Conservation (phyloP, 2,797 vertebrate species). For the Ibycter americanus region DNA sequence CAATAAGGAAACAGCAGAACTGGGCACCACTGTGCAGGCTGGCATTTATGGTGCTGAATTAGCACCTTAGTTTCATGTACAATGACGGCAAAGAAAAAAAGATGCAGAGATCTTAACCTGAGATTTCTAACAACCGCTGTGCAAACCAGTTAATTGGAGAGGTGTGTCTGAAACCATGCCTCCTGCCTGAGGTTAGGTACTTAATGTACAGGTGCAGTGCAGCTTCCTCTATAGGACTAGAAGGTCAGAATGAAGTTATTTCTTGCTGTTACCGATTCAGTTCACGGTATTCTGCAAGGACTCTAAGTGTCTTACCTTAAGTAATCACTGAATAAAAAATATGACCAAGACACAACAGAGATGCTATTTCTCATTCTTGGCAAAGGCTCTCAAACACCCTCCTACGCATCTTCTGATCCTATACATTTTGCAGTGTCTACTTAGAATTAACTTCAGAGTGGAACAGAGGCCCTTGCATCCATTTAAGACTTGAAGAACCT, state of each 20-base stretch:
- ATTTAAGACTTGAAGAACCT: not conserved
- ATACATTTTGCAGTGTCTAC: not conserved
- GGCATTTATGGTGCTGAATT: not conserved
- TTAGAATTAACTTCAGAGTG: not conserved
- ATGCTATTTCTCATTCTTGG: not conserved
- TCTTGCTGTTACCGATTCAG: not conserved
- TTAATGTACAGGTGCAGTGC: not conserved
- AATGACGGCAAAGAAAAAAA: not conserved
- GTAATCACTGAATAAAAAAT: not conserved
- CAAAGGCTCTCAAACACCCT: not conserved
- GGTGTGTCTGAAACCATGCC: not conserved
- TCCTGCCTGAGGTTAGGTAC: not conserved
- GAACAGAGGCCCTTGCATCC: not conserved
- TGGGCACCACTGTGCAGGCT: not conserved
- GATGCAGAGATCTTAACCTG: not conserved
- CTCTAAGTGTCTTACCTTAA: not conserved
- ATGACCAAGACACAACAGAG: not conserved
- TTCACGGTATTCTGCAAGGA: not conserved
- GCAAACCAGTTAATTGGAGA: not conserved
- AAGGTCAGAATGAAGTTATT: not conserved
- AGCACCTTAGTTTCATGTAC: not conserved
- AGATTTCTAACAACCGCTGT: not conserved
- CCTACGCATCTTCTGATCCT: not conserved
- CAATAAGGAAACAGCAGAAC: not conserved
- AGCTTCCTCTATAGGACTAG: not conserved